Evolutionary conservation across 1,140 invertebrate species (phyloP).

Genomic region (Geopemphigus sp.): DNA sequence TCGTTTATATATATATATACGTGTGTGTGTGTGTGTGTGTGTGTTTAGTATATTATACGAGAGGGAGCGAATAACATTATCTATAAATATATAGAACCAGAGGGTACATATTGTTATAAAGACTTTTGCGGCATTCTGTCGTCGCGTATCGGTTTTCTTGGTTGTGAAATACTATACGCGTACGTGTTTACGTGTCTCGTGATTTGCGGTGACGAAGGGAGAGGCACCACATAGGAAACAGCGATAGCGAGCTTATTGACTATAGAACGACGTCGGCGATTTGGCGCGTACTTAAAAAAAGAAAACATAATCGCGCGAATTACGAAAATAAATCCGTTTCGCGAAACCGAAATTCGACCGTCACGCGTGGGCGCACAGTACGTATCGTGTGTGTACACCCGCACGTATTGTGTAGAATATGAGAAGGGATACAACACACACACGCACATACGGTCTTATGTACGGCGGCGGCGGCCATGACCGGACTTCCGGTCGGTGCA

Average conservation of each 20-base stretch:
- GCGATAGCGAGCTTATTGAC: too few species aligned
- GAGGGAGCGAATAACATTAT: neutral
- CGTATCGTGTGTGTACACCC: too few species aligned
- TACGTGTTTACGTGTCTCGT: neutral
- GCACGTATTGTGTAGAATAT: too few species aligned
- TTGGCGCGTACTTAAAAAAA: too few species aligned
- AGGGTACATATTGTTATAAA: neutral
- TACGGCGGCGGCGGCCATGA: conserved; percentile 25
- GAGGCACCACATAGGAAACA: too few species aligned
- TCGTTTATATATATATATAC: neutral
- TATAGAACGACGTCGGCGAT: too few species aligned
- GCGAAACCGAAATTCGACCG: conserved; percentile 20
- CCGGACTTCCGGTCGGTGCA: conserved; percentile 43
- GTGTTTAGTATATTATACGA: too few species aligned
- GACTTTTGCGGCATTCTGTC: neutral
- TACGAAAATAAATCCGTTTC: too few species aligned
- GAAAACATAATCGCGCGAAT: neutral
- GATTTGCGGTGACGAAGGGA: too few species aligned
- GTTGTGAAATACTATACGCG: neutral
- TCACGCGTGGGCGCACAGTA: too few species aligned
- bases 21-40: neutral
- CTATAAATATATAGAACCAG: neutral
- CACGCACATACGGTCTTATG: too few species aligned
- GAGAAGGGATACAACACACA: too few species aligned
- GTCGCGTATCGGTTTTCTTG: conserved; percentile 8